These are phyloP conservation scores for Andrena cerasifolii DNA, from an alignment of 1,140 invertebrate genomes.

Conservation along the genomic window DNA sequence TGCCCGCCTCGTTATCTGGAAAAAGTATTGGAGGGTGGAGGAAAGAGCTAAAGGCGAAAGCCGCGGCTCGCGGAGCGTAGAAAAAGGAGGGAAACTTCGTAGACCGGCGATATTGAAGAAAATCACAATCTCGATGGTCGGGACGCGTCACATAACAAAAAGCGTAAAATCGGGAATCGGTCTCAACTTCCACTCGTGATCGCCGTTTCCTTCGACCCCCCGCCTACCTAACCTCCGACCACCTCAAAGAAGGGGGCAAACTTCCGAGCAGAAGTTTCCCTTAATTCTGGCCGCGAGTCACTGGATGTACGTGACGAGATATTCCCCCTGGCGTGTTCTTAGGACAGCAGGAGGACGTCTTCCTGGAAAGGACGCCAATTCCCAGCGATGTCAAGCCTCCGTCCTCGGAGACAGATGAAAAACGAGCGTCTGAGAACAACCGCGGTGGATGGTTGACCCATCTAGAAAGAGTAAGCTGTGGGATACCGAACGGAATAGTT, in stretches of 20 bases:
- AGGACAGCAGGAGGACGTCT: constrained; percentile 54
- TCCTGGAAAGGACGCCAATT: constrained; percentile 57
- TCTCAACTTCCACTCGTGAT: constrained; percentile 6
- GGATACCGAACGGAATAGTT: constrained; percentile 44
- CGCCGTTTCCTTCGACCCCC: not conserved
- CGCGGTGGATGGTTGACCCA: constrained; percentile 56
- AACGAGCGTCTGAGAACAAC: constrained; percentile 60
- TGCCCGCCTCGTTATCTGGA: not conserved
- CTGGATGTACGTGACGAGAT: constrained; percentile 64
- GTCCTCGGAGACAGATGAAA: constrained; percentile 70
- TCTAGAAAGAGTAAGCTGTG: constrained; percentile 36
- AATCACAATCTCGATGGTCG: constrained; percentile 35
- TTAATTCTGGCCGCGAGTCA: constrained; percentile 61
- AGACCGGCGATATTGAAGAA: constrained; percentile 31
- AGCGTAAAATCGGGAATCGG: constrained; percentile 42
- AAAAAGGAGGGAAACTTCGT: constrained; percentile 8
- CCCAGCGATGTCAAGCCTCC: constrained; percentile 56
- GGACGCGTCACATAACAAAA: constrained; percentile 14
- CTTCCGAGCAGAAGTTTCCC: constrained; percentile 55
- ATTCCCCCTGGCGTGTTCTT: constrained; percentile 61
- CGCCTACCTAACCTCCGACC: not conserved
- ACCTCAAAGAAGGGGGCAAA: constrained; percentile 47
- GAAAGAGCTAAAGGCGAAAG: not conserved
- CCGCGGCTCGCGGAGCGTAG: not conserved
- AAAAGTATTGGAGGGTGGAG: not conserved